Evolutionary conservation across 2,113 vertebrate genomes (phyloP).

Genomic region (Pelmatolapia mariae): DNA sequence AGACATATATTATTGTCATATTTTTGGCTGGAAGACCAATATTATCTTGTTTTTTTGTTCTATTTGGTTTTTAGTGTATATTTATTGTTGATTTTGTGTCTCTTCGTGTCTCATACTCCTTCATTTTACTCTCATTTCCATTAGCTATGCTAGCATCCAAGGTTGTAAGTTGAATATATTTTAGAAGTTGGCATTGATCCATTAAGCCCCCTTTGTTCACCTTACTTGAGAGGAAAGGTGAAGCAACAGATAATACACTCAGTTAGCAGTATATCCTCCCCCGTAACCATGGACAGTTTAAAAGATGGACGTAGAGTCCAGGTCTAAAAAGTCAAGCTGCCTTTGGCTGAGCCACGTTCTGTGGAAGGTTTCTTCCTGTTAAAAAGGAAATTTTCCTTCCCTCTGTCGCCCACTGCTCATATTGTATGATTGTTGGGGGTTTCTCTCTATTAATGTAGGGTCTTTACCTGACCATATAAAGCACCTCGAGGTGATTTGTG

Average conservation of each 20-base stretch:
- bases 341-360: fast-evolving
- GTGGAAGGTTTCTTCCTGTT: fast-evolving
- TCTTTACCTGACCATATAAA: background rate
- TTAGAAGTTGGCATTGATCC: background rate
- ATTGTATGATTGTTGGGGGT: background rate
- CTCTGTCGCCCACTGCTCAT: background rate
- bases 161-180: background rate
- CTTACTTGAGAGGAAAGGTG: background rate
- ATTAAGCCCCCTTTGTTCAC: background rate
- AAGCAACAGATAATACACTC: background rate
- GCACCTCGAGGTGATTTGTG: background rate
- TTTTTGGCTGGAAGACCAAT: background rate
- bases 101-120: background rate
- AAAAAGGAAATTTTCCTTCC: fast-evolving
- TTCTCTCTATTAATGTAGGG: background rate
- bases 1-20: background rate
- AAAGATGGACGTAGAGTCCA: background rate
- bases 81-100: background rate
- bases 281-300: background rate
- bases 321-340: background rate
- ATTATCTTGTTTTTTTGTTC: background rate
- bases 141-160: background rate
- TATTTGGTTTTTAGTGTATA: fast-evolving
- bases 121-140: background rate
- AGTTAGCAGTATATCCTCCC: background rate